Percentiles rank a stretch among this genome's conserved stretches.
phyloP scores from a whole-genome alignment of 1,140 invertebrate genomes.

The Drosophila nikananu region DNA sequence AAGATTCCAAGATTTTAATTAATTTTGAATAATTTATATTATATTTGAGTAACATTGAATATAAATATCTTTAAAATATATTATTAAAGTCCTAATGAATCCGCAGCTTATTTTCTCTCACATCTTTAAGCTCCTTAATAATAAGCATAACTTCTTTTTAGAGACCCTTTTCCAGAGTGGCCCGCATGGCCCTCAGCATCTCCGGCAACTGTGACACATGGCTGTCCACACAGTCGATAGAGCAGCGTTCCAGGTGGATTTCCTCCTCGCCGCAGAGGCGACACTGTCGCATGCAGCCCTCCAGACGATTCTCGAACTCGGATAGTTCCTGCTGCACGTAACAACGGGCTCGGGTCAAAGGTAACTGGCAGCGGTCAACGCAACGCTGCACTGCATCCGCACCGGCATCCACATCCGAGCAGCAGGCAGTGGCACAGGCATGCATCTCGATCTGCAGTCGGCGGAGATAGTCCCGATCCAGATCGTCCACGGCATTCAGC shows the following conservation, averaged over 20 bases:
- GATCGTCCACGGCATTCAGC: constrained; percentile 90
- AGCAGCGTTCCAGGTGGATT: constrained; percentile 90
- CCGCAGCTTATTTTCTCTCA: neutral
- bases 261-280: constrained; percentile 1
- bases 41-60: neutral
- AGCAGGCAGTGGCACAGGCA: constrained; percentile 93
- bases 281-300: constrained; percentile 90
- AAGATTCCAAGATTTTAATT: neutral
- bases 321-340: constrained; percentile 89
- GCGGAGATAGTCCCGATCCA: constrained; percentile 91
- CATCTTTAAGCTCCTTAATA: neutral
- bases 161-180: constrained; percentile 85
- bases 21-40: too few relatives aligned
- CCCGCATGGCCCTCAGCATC: constrained; percentile 90
- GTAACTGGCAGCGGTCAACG: constrained; percentile 90
- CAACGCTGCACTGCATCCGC: constrained; percentile 92
- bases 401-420: constrained; percentile 89
- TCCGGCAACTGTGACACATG: constrained; percentile 91
- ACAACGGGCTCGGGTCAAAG: constrained; percentile 91
- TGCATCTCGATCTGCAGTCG: constrained; percentile 96
- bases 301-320: constrained; percentile 91
- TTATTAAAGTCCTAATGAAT: neutral
- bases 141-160: neutral
- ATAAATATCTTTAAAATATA: too few relatives aligned
- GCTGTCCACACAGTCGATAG: constrained; percentile 92